Percentiles rank a stretch among this genome's conserved stretches.
Evolutionary conservation across 2,888 invertebrate species (phyloP).

Genomic region (Phengaris arion): DNA sequence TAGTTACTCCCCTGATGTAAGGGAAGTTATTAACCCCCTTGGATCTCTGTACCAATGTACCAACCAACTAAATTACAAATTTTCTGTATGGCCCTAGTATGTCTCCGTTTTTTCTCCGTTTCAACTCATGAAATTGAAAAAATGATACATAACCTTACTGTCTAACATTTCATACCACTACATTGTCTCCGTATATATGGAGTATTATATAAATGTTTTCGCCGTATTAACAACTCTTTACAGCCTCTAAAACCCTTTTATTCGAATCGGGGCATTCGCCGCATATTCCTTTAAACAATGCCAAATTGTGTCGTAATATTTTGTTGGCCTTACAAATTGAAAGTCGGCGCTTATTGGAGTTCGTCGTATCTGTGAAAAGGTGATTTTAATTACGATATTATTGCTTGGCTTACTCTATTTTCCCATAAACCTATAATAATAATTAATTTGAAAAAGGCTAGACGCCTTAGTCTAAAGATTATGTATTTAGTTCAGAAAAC

Average conservation of each 20-base stretch:
- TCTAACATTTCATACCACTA: background rate
- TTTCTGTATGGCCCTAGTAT: no score
- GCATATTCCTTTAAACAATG: constrained; percentile 24
- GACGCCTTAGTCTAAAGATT: no score
- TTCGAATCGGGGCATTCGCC: constrained; percentile 34
- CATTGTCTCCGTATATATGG: constrained; percentile 9
- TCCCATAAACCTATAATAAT: no score
- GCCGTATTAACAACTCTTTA: constrained; percentile 43
- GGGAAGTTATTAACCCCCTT: no score
- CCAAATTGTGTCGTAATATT: constrained; percentile 11
- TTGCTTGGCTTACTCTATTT: background rate
- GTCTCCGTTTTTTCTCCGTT: no score
- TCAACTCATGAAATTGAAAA: background rate
- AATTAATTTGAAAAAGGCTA: no score
- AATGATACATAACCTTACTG: background rate
- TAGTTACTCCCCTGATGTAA: no score
- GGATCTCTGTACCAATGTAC: no score
- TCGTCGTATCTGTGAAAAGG: background rate
- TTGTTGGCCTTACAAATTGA: constrained; percentile 5
- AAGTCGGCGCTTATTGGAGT: background rate
- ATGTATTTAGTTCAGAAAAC: no score
- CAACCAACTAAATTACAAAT: no score
- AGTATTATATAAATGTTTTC: constrained; percentile 48
- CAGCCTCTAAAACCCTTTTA: constrained; percentile 47
- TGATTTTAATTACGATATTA: background rate